These are phyloP conservation scores for Tragelaphus imberbis DNA, from an alignment of 2,113 vertebrate genomes.

Conservation along the genomic window DNA sequence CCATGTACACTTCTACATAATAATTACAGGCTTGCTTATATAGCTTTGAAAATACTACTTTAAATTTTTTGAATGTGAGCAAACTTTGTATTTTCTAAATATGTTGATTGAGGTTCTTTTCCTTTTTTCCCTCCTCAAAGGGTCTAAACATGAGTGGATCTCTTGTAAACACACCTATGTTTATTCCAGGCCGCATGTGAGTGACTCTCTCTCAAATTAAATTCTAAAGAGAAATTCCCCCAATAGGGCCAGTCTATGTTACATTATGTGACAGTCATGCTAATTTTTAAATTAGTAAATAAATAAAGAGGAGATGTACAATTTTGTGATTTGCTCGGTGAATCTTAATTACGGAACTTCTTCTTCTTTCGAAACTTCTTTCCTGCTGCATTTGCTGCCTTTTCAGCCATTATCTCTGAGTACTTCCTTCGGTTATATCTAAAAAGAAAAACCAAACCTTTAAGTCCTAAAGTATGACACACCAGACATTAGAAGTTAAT, in stretches of 20 bases:
- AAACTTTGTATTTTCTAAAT: background rate
- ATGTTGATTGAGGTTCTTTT: background rate
- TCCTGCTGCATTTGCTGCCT: conserved; percentile 87
- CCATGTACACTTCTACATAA: background rate
- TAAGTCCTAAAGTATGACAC: conserved; percentile 21
- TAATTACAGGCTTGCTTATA: background rate
- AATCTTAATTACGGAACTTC: conserved; percentile 86
- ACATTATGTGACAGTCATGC: background rate
- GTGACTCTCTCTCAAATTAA: background rate
- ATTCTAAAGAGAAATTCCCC: conserved; percentile 25
- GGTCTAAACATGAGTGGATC: background rate
- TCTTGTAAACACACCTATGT: background rate
- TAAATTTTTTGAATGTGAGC: background rate
- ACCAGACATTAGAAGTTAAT: conserved; percentile 22
- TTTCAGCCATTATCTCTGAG: conserved; percentile 90
- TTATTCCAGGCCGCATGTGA: background rate
- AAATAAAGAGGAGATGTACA: conserved; percentile 36
- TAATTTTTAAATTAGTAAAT: conserved; percentile 49
- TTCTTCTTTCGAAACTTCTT: conserved; percentile 90
- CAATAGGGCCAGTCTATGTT: background rate
- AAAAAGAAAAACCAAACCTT: conserved; percentile 69
- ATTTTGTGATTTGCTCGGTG: conserved; percentile 53
- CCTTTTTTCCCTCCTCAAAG: background rate
- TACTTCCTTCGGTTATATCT: conserved; percentile 96
- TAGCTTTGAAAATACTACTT: background rate